Base-by-base conservation (phyloP, 2,888 invertebrate species). In the Venustoraphidia nigricollis region DNA sequence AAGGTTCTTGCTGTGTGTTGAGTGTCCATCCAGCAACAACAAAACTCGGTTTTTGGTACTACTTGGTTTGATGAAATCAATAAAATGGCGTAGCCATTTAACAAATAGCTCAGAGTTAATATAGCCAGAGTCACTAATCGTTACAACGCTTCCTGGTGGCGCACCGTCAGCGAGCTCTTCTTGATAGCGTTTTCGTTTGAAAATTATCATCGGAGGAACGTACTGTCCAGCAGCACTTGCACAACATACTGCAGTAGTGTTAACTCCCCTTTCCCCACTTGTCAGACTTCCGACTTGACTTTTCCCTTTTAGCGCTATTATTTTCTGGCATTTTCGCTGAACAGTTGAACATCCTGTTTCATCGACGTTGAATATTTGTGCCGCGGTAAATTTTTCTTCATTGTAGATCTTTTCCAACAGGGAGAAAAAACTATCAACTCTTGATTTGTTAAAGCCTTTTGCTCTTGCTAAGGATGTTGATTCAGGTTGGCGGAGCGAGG, bases 1-100 rank as follows among this genome's bases (percentile, higher is more conserved):
- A n/a, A 57, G 45, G 51, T 57, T 59, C 46, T 53, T 56, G 9
- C 52, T 52, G 42, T 60, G 57, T 9, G 57, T 57, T 35, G 56
- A 51, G 46, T 60, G 58, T 2, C 57, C 56, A 51, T 59, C 57
- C 10, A 60, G 53, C 36, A 59, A 17, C n/a, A 59, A 49, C 27
- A 60, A 51, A 36, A 58, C 52, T 48, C 54, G 51, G 13, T 50
- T 44, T 43, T 57, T 50, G 44, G 41, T 42, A 35, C 40, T 47
- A 37, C 46, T 52, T 36, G 54, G 49, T 38, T 55, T 56, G 11
- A 54, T 54, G 47, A 51, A 38, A 49, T 54, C 62, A 62, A 66
- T 63, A 62, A 67, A 59, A 51, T 53, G 53, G 44, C 53, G 46
- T 9, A 57, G 45, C 54, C 55, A 57, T 45, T 47, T 51, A 9